Evolutionary conservation across 2,797 vertebrate genomes (phyloP), one percentile per base, ranked within the genome.

Genomic region (Phrynocephalus forsythii): DNA sequence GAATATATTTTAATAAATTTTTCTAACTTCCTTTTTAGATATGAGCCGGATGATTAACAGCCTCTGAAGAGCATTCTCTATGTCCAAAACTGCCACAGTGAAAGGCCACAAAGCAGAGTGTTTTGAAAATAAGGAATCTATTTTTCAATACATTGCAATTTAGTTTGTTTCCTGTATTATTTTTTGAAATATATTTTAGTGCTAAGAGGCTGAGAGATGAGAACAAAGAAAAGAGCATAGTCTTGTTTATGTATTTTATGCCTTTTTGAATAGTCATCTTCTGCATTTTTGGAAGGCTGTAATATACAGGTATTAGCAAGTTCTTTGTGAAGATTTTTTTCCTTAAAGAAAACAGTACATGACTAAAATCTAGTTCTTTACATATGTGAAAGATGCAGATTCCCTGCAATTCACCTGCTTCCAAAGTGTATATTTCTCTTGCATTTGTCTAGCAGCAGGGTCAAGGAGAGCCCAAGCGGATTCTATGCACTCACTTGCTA

Each of bases 41-140:
- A 97, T 0, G 96, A 97, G 86, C 88, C 95, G 56, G 96, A 96
- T 86, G 96, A 97, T 90, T 97, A 90, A 95, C 89, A 83, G 60
- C 60, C 60, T 5, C 84, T 63, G 66, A 48, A 87, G 78, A 82
- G 1, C 28, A 71, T 76, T 66, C 83, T 28, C 76, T 77, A 33
- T 86, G 0, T 85, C 50, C 20, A 50, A 83, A 95, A 88, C n/a
- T 91, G 88, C 92, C 89, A 52, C 60, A 82, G 22, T 30, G 79
- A 90, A 89, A 87, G 38, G 38, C 38, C 38, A 44, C 38, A 44
- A 67, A 82, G 33, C 86, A 87, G 60, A 87, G 72, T 13, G 1
- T 76, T 79, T 66, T 84, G 33, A 30, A 76, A 85, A 88, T 90
- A 82, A 56, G 75, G 87, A 76, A 80, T 91, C 81, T 80, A 28